A percentile compares a stretch with the other conserved stretches of the same genome.
Evolutionary conservation across 2,797 vertebrate genomes (phyloP).

Genomic region (Tinamus major): DNA sequence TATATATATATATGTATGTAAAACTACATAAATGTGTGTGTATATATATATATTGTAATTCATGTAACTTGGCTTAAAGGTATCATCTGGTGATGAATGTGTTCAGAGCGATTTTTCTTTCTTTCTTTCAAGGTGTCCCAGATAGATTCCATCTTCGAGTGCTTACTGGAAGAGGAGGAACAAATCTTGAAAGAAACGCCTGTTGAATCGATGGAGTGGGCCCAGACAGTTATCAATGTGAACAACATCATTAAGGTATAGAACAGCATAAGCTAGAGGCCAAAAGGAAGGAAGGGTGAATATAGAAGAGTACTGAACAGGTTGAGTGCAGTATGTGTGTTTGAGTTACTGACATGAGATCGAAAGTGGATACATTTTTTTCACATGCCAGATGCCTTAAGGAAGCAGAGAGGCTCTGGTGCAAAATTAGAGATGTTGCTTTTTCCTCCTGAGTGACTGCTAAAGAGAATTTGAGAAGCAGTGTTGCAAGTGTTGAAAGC

Average conservation of each 20-base stretch:
- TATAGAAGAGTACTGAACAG: background rate
- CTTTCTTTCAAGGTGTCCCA: slow-evolving; percentile 86
- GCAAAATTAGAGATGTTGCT: background rate
- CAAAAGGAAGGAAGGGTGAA: background rate
- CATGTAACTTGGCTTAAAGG: background rate
- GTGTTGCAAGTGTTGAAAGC: background rate
- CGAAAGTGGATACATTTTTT: background rate
- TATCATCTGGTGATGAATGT: background rate
- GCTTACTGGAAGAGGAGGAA: slow-evolving; percentile 92
- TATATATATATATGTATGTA: no score
- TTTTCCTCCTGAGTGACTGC: background rate
- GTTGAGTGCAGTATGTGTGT: background rate
- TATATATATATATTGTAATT: background rate
- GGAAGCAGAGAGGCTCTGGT: background rate
- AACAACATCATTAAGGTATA: slow-evolving; percentile 92
- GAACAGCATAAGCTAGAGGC: background rate
- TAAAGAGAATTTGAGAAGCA: background rate
- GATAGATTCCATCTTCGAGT: slow-evolving; percentile 91
- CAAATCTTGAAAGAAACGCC: slow-evolving; percentile 84
- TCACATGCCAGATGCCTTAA: background rate
- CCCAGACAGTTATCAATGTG: slow-evolving; percentile 86
- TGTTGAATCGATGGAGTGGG: slow-evolving; percentile 88
- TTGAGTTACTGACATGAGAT: background rate
- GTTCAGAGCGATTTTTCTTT: background rate
- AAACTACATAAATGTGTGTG: no score